These are phyloP conservation scores for Chrysocyon brachyurus DNA, from an alignment of 2,797 vertebrate species.

Conservation along the genomic window DNA sequence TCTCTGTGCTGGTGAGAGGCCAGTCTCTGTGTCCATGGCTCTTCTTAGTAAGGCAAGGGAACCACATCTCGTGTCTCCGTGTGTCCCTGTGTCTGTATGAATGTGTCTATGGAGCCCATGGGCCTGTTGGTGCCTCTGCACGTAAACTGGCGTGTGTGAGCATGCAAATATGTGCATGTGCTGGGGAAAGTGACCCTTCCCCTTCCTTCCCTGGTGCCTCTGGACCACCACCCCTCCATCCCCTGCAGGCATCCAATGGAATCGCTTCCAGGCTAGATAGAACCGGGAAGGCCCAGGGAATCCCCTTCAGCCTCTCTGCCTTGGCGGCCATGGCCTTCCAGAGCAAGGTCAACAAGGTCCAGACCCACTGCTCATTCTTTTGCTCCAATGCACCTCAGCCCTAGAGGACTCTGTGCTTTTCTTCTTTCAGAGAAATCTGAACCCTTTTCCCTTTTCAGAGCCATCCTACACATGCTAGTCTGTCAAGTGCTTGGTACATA, in stretches of 20 bases:
- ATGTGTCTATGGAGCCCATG: neutral
- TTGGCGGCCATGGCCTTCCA: neutral
- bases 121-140: neutral
- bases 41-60: constrained; percentile 47
- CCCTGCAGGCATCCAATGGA: neutral
- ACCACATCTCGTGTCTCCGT: neutral
- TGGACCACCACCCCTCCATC: neutral
- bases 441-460: neutral
- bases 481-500: neutral
- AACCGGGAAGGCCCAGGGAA: neutral
- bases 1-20: constrained; percentile 45
- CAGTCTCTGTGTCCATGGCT: neutral
- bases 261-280: neutral
- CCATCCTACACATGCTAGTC: neutral
- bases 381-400: neutral
- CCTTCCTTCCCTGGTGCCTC: neutral
- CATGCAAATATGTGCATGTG: constrained; percentile 39
- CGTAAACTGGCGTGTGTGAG: neutral
- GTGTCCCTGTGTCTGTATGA: neutral
- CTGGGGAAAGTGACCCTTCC: neutral
- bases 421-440: neutral
- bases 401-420: neutral
- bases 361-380: neutral
- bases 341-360: neutral
- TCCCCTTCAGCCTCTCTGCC: neutral